Conservation (phyloP, 2,888 invertebrate genomes). For the Ennomos fuscantarius region DNA sequence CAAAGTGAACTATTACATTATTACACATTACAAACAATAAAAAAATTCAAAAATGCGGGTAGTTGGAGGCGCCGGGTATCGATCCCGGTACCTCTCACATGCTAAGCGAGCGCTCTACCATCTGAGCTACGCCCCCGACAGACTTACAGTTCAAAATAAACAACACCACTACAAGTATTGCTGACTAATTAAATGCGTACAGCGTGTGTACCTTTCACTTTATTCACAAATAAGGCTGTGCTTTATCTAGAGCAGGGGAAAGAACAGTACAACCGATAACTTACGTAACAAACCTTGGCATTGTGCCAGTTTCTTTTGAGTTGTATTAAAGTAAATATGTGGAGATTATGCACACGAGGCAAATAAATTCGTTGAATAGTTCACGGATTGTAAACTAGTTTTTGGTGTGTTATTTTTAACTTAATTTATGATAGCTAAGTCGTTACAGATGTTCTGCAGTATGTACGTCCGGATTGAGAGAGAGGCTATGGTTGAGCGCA, state of each 20-base stretch:
- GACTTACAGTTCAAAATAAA: conserved; percentile 16
- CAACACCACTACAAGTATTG: conserved; percentile 7
- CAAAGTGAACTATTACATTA: neutral
- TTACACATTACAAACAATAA: neutral
- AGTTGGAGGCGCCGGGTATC: conserved; percentile 60
- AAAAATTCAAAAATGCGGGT: conserved; percentile 16
- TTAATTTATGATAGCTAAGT: no score
- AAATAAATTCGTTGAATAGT: neutral
- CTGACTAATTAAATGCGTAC: conserved; percentile 31
- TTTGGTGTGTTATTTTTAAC: no score
- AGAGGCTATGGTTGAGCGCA: no score
- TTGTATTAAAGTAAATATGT: neutral
- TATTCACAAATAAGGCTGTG: no score
- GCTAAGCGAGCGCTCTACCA: conserved; percentile 86
- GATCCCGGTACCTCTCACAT: conserved; percentile 83
- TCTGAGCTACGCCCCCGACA: conserved; percentile 56
- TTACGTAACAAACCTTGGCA: conserved; percentile 32
- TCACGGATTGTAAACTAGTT: neutral
- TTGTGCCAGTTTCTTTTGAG: conserved; percentile 20
- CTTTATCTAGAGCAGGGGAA: conserved; percentile 34
- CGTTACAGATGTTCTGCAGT: no score
- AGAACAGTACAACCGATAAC: conserved; percentile 5
- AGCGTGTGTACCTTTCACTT: conserved; percentile 37
- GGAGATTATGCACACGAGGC: neutral
- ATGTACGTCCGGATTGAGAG: no score